Evolutionary conservation across 2,797 vertebrate species (phyloP), one percentile per base, ranked within the genome.

Genomic region (Micromesistius poutassou): DNA sequence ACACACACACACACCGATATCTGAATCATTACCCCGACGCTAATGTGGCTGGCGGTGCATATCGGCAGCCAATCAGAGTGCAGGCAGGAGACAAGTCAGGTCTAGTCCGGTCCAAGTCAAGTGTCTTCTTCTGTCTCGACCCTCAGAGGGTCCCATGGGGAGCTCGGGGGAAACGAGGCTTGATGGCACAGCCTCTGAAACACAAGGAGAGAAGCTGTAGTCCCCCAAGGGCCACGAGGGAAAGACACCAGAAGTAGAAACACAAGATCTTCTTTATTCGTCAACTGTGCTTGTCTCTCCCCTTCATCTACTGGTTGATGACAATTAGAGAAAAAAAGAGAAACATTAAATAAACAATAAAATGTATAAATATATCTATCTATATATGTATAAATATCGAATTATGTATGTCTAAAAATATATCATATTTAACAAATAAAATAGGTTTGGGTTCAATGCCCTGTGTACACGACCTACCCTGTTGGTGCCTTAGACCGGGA

Each of bases 1-100:
- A n/a, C n/a, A n/a, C 86, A 83, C 93, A 92, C 89, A 92, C 93
- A 91, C 91, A 84, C 74, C 74, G 83, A 91, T 92, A 92, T 91
- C 87, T 83, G 93, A 93, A 94, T 93, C 92, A 92, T 91, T 87
- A 91, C 82, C 84, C 75, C 78, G 30, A 77, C 73, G 75, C 76
- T 86, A 87, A 89, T 89, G 90, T 90, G 87, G 88, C 88, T 88
- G 88, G 87, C 87, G 85, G 83, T 89, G 77, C 87, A 91, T 92
- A 91, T 90, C 92, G 87, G 82, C 82, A 87, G 68, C 85, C 84
- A 81, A 78, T 86, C 35, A 78, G 81, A 80, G 50, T 73, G 79
- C 77, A 77, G 82, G 76, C 19, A 13, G 9, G 62, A 66, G n/a
- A 16, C 62, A 66, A 66, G 62, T 66, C 25, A 9, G 25, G 62